These are phyloP conservation scores for Plebejus anna DNA, from an alignment of 2,888 invertebrate genomes.

Conservation along the genomic window DNA sequence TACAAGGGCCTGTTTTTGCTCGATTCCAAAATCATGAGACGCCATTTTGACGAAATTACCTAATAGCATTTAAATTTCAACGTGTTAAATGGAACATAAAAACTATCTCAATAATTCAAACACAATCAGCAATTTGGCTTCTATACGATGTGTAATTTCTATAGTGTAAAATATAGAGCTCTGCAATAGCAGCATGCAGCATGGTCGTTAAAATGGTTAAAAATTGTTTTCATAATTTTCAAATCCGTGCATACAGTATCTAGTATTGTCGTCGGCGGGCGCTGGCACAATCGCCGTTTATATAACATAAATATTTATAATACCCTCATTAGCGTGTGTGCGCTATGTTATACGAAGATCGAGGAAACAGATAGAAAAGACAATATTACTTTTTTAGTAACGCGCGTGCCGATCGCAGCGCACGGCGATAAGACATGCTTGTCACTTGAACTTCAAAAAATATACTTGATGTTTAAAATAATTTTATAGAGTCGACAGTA, in stretches of 20 bases:
- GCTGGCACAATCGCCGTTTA: slow-evolving; percentile 26
- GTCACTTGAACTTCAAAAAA: too few relatives aligned
- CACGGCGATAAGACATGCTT: background rate
- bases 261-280: slow-evolving; percentile 13
- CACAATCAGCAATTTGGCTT: background rate
- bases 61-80: too few relatives aligned
- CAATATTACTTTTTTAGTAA: background rate
- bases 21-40: slow-evolving; percentile 30
- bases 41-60: background rate
- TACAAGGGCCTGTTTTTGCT: slow-evolving; percentile 34
- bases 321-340: slow-evolving; percentile 13
- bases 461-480: too few relatives aligned
- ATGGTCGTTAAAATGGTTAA: slow-evolving; percentile 11
- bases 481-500: too few relatives aligned
- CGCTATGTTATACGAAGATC: slow-evolving; percentile 2
- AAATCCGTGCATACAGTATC: too few relatives aligned
- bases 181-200: slow-evolving; percentile 3
- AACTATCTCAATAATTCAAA: background rate
- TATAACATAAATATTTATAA: slow-evolving; percentile 23
- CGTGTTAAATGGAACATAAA: too few relatives aligned
- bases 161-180: slow-evolving; percentile 5
- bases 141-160: too few relatives aligned
- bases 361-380: background rate
- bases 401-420: background rate
- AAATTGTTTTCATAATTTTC: slow-evolving; percentile 10